Conservation (phyloP, 2,797 vertebrate species). For the Lateolabrax maculatus region DNA sequence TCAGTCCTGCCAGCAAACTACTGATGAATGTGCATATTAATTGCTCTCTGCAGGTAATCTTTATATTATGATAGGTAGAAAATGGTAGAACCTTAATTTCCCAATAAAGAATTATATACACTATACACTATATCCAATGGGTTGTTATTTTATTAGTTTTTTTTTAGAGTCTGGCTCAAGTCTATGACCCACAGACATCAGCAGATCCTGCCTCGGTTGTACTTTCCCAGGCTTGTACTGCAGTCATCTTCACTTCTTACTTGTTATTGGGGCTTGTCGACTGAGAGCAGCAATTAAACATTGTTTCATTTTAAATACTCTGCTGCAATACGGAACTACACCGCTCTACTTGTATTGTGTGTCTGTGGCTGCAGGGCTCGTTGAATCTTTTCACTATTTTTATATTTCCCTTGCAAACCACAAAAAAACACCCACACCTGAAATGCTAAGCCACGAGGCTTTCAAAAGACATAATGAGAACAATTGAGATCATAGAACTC, state of each 20-base stretch:
- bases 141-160: too few species aligned
- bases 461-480: neutral
- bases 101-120: neutral
- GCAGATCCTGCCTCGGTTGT: neutral
- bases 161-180: neutral
- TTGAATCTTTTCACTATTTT: neutral
- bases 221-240: neutral
- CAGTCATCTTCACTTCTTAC: too few species aligned
- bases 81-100: neutral
- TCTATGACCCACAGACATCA: neutral
- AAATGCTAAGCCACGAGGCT: neutral
- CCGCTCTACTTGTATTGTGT: neutral
- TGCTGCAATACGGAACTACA: neutral
- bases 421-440: too few species aligned
- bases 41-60: too few species aligned
- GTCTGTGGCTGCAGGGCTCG: conserved; percentile 2
- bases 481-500: too few species aligned
- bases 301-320: neutral
- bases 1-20: neutral
- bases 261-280: too few species aligned
- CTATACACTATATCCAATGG: too few species aligned
- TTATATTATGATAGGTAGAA: neutral
- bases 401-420: neutral
- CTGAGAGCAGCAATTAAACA: too few species aligned
- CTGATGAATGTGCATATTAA: neutral